Conservation (phyloP, 2,797 vertebrate species). For the Poecilia wingei region DNA sequence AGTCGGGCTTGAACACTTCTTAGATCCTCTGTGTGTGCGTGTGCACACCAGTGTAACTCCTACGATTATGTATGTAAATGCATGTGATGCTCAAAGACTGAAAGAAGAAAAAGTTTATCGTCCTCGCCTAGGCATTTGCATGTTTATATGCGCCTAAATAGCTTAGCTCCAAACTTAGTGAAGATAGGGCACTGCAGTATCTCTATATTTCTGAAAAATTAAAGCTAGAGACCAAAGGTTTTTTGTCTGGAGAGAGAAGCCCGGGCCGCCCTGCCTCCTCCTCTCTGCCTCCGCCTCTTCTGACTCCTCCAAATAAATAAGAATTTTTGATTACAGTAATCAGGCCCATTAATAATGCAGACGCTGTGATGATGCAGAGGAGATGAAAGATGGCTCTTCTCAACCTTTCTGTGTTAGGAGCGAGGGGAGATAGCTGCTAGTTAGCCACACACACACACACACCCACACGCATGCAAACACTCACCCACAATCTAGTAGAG, state of each 20-base stretch:
- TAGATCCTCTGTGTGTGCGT: conserved; percentile 13
- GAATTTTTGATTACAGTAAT: conserved; percentile 89
- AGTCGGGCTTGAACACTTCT: neutral
- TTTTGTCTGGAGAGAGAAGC: conserved; percentile 80
- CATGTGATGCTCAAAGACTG: conserved; percentile 56
- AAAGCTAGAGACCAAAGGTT: conserved; percentile 80
- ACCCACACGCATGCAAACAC: conserved; percentile 12
- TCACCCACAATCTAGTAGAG: conserved; percentile 58
- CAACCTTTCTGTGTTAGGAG: conserved; percentile 84
- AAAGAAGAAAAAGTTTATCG: conserved; percentile 65
- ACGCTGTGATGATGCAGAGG: conserved; percentile 81
- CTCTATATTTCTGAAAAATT: conserved; percentile 78
- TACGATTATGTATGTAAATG: conserved; percentile 47
- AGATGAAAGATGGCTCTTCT: conserved; percentile 85
- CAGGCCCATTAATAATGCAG: conserved; percentile 85
- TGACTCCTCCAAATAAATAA: conserved; percentile 84
- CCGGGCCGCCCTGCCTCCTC: conserved; percentile 62
- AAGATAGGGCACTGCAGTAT: conserved; percentile 77
- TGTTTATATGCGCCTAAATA: conserved; percentile 75
- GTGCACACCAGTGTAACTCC: conserved; percentile 14
- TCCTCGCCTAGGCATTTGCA: conserved; percentile 68
- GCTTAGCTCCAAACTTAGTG: conserved; percentile 71
- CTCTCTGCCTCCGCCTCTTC: conserved; percentile 70
- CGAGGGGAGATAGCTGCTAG: conserved; percentile 79
- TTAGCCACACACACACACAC: conserved; percentile 55